Percentiles rank a stretch among this genome's conserved stretches.
phyloP scores from a whole-genome alignment of 2,888 invertebrate genomes.

The Cyclophora albipunctata region DNA sequence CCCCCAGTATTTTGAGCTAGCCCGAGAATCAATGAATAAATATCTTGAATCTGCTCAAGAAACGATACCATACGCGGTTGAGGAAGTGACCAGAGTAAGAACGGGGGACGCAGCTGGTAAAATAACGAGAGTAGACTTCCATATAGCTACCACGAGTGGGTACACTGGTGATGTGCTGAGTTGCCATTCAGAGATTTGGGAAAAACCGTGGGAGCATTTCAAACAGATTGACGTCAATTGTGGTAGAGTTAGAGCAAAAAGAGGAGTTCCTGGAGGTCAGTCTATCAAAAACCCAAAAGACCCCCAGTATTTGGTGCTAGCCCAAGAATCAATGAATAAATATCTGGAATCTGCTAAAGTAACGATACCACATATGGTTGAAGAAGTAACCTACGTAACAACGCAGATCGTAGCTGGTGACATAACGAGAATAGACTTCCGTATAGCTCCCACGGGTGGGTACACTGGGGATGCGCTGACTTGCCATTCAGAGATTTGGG shows the following conservation, averaged over 20 bases:
- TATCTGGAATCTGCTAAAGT: constrained; percentile 11
- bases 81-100: constrained; percentile 19
- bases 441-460: constrained; percentile 8
- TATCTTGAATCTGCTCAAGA: constrained; percentile 17
- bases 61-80: constrained; percentile 7
- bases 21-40: constrained; percentile 26
- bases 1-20: constrained; percentile 20
- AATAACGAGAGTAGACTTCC: constrained; percentile 21
- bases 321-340: constrained; percentile 22
- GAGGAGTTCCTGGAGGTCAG: constrained; percentile 17
- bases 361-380: constrained; percentile 8
- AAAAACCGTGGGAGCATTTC: constrained; percentile 24
- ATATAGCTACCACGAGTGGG: constrained; percentile 2
- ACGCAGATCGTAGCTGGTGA: constrained; percentile 28
- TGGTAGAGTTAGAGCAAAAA: constrained; percentile 1
- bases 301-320: constrained; percentile 18
- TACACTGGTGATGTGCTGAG: constrained; percentile 8
- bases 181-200: constrained; percentile 32
- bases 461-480: constrained; percentile 9
- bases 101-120: constrained; percentile 25
- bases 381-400: constrained; percentile 16
- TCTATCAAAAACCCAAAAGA: constrained; percentile 17
- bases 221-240: constrained; percentile 7
- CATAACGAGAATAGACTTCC: constrained; percentile 21
- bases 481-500: constrained; percentile 25